phyloP scores from a whole-genome alignment of 2,888 invertebrate species.

The Amaurobius ferox region DNA sequence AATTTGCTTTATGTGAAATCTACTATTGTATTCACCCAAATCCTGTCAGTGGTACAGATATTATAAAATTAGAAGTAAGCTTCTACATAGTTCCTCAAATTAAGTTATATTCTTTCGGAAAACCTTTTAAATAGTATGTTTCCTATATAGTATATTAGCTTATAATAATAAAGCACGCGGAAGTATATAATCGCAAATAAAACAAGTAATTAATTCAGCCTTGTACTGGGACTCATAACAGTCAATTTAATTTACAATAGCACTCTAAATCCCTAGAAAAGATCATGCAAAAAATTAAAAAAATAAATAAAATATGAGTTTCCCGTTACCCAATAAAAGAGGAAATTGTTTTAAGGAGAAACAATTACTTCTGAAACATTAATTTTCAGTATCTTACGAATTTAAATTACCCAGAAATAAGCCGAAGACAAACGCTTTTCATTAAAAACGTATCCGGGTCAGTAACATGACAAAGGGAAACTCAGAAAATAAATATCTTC shows the following conservation, averaged over 20 bases:
- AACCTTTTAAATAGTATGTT: too few species aligned
- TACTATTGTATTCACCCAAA: too few species aligned
- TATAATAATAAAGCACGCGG: too few species aligned
- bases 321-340: background rate
- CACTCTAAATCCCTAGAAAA: background rate
- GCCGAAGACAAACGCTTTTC: background rate
- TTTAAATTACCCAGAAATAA: slow-evolving; percentile 5
- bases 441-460: background rate
- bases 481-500: background rate
- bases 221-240: too few species aligned
- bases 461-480: slow-evolving; percentile 2
- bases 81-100: too few species aligned
- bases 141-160: too few species aligned
- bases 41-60: too few species aligned
- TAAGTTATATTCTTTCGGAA: too few species aligned
- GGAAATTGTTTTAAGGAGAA: background rate
- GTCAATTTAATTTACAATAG: background rate
- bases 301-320: background rate
- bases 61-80: too few species aligned
- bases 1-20: too few species aligned
- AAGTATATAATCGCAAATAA: too few species aligned
- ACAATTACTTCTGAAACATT: slow-evolving; percentile 5
- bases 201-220: too few species aligned
- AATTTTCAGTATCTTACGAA: background rate
- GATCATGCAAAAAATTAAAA: background rate